A percentile compares a stretch with the other conserved stretches of the same genome.
Evolutionary conservation across 2,888 invertebrate genomes (phyloP).

Genomic region (Apodemia hepburni): DNA sequence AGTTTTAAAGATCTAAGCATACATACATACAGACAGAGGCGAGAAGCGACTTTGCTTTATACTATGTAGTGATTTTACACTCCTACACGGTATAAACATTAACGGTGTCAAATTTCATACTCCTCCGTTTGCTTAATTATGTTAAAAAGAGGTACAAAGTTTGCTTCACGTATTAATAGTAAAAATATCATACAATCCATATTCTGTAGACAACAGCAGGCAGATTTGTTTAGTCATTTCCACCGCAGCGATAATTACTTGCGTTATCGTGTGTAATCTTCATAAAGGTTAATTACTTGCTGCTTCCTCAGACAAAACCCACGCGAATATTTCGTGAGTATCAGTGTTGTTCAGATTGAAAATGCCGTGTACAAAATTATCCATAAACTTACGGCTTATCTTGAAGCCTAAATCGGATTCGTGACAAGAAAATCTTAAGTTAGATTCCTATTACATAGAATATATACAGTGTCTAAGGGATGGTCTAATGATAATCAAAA

Average conservation of each 20-base stretch:
- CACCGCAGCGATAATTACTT: constrained; percentile 10
- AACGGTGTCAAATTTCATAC: no score
- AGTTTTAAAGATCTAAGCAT: no score
- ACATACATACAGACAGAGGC: no score
- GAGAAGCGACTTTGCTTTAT: no score
- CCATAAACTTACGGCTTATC: background rate
- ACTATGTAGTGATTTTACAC: no score
- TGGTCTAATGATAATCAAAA: no score
- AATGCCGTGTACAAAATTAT: background rate
- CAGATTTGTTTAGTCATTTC: constrained; percentile 47
- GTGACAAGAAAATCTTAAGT: background rate
- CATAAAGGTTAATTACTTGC: constrained; percentile 9
- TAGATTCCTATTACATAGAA: background rate
- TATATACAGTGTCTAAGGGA: background rate
- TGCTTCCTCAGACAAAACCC: constrained; percentile 6
- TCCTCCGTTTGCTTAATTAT: no score
- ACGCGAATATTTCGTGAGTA: constrained; percentile 4
- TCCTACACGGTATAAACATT: no score
- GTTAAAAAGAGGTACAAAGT: no score
- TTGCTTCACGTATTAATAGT: no score
- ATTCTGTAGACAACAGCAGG: background rate
- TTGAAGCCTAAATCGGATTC: background rate
- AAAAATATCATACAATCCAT: background rate
- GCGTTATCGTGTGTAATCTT: constrained; percentile 12
- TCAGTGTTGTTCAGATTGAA: background rate